Evolutionary conservation across 1,140 invertebrate species (phyloP), one percentile per base, ranked within the genome.

Genomic region (Branchinecta lynchi): DNA sequence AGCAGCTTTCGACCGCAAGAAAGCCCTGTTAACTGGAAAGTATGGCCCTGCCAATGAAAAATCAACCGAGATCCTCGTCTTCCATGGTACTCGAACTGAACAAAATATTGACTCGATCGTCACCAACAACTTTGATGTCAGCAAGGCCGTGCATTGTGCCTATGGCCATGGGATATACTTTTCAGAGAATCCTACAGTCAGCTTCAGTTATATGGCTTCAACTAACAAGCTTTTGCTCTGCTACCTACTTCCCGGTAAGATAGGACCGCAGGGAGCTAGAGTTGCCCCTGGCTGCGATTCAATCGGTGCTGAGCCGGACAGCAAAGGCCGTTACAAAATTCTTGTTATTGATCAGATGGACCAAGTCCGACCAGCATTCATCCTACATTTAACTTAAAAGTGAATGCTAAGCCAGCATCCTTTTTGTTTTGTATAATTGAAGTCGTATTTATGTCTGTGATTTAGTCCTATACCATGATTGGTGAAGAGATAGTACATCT

Each of bases 21-120:
- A 68, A 68, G 0, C 7, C 0, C 5, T 1, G 43, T 45, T 70
- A 0, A 8, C 44, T 45, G 3, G 0, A 45, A 15, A 17, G 20
- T 68, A 45, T 17, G 65, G 65, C 12, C 51, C 51, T 60, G 51
- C 12, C 17, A 20, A 15, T 15, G 51, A 45, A 44, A 21, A 21
- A 17, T 20, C n/a, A n/a, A 43, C 68, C 44, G n/a, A 44, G 46
- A 67, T 70, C 7, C 32, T 69, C 15, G 66, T 46, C 7, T 70
- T 70, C 43, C 70, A 70, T 45, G 70, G 70, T 69, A 70, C 68
- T 7, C 10, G 0, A 17, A 44, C 43, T 15, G 70, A 70, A 44
- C 65, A 70, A 7, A 70, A 70, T 45, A 70, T 70, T n/a, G 70
- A 70, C 21, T 70, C 70, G 9, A 70, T 70, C 20, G 65, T 70